These are phyloP conservation scores for Hafferia zeledoni DNA, from an alignment of 2,797 vertebrate species.

Conservation along the genomic window DNA sequence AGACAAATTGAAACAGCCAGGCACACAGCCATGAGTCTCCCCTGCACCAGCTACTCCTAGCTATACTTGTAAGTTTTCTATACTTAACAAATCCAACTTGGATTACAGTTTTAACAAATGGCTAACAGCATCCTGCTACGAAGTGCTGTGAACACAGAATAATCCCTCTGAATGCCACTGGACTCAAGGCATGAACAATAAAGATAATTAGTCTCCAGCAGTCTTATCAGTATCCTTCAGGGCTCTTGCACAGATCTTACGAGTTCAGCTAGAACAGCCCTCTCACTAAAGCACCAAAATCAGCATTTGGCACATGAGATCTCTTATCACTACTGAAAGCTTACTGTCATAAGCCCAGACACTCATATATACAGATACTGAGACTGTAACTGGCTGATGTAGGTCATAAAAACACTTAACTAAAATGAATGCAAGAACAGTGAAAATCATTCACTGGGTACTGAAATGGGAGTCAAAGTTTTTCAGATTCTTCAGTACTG, in stretches of 20 bases:
- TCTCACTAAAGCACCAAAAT: background rate
- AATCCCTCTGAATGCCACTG: background rate
- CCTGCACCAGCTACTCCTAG: background rate
- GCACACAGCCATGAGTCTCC: background rate
- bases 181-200: background rate
- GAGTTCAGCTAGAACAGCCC: background rate
- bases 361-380: background rate
- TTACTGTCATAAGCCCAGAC: background rate
- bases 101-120: background rate
- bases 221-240: background rate
- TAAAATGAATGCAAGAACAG: background rate
- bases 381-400: background rate
- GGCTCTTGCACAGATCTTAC: background rate
- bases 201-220: background rate
- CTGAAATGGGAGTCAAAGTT: background rate
- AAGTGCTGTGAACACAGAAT: background rate
- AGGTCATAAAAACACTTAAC: background rate
- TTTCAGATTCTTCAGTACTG: background rate
- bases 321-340: background rate
- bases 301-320: background rate
- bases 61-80: background rate
- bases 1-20: background rate
- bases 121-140: fast-evolving
- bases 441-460: background rate
- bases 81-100: background rate